Percentiles rank a stretch among this genome's conserved stretches.
Evolutionary conservation across 2,888 invertebrate species (phyloP).

Genomic region (Papilio elwesi): DNA sequence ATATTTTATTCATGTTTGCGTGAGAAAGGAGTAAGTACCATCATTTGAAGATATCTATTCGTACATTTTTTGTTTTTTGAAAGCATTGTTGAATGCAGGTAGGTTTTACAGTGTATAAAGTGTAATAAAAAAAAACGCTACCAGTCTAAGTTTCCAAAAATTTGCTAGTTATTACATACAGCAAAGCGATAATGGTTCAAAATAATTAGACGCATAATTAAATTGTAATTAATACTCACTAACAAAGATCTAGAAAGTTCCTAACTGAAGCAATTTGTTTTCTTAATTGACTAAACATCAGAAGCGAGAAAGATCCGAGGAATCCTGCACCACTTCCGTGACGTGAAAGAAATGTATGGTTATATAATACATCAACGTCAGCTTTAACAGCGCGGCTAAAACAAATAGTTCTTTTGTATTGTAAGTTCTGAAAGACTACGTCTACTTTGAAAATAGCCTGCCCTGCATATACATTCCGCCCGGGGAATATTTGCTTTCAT

Average conservation of each 20-base stretch:
- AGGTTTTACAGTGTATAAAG: too few species aligned
- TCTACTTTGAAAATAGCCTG: conserved; percentile 20
- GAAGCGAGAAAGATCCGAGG: conserved; percentile 21
- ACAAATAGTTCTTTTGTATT: conserved; percentile 37
- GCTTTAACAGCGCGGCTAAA: conserved; percentile 35
- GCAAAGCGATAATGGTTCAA: background rate
- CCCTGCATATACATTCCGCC: conserved; percentile 10
- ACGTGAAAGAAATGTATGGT: conserved; percentile 34
- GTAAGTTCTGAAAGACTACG: conserved; percentile 23
- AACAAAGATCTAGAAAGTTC: background rate
- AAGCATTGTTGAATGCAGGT: too few species aligned
- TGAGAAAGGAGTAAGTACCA: too few species aligned
- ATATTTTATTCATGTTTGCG: too few species aligned
- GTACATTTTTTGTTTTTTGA: too few species aligned
- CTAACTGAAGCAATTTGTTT: background rate
- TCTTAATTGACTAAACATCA: conserved; percentile 29
- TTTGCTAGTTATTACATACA: too few species aligned
- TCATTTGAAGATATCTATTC: too few species aligned
- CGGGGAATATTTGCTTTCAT: conserved; percentile 19
- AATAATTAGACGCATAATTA: background rate
- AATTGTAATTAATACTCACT: background rate
- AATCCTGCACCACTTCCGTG: conserved; percentile 30
- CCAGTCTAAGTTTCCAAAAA: too few species aligned
- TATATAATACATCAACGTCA: conserved; percentile 38
- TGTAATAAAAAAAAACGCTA: too few species aligned